phyloP scores from a whole-genome alignment of 2,888 invertebrate species.

The Odontocolon sp. region DNA sequence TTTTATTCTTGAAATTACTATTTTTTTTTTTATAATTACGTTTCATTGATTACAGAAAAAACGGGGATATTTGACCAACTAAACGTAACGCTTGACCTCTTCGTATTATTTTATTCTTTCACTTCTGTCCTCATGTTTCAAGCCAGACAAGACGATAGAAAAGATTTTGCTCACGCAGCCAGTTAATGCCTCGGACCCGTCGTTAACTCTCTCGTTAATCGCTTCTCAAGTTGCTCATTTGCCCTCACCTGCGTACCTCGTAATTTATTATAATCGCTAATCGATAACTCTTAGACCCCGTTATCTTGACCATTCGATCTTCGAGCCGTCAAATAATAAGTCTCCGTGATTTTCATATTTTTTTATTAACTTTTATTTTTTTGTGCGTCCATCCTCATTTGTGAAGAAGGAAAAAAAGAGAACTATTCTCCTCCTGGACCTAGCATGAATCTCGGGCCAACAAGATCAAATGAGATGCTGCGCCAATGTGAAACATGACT shows the following conservation, averaged over 20 bases:
- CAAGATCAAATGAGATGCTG: constrained; percentile 4
- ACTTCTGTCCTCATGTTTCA: not conserved
- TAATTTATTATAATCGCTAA: constrained; percentile 75
- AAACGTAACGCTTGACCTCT: not conserved
- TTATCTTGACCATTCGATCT: constrained; percentile 66
- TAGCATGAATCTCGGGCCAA: not conserved
- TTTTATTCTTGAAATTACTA: not conserved
- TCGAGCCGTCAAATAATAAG: constrained; percentile 65
- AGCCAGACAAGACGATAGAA: no score
- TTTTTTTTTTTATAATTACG: not conserved
- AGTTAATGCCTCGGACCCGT: constrained; percentile 63
- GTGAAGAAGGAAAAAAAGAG: not conserved
- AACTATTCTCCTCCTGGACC: constrained; percentile 6
- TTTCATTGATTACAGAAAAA: not conserved
- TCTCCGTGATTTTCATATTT: constrained; percentile 35
- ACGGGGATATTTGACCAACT: not conserved
- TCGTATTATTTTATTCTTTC: not conserved
- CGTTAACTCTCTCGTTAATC: constrained; percentile 71
- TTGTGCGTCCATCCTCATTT: constrained; percentile 19
- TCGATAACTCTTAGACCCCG: constrained; percentile 68
- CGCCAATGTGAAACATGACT: constrained; percentile 39
- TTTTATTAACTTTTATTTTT: constrained; percentile 57
- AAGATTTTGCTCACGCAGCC: constrained; percentile 45
- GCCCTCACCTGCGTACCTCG: constrained; percentile 49
- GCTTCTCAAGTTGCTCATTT: constrained; percentile 56